Evolutionary conservation across 2,797 vertebrate species (phyloP), one percentile per base, ranked within the genome.

Genomic region (Helicolenus hilgendorfi): DNA sequence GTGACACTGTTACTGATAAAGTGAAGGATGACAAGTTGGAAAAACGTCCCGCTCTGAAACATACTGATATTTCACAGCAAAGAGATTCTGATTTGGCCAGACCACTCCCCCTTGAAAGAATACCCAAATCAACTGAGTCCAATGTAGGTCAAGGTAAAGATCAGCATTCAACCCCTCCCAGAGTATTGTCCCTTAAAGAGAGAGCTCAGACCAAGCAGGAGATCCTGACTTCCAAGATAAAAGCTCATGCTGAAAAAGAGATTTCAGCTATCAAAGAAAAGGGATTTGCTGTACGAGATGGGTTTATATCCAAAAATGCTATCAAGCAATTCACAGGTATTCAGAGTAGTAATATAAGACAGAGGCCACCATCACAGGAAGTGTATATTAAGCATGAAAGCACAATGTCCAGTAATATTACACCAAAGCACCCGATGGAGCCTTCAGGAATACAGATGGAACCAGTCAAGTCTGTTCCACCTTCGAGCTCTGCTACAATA

Each of bases 201-300:
- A 97, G 92, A 94, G 85, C 92, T 76, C 96, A 97, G 90, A 96
- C 94, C 53, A 98, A 97, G 88, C 97, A 98, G 71, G 97, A 98
- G 81, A 96, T 98, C 45, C 92, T 98, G 72, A 97, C 97, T 0
- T 98, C 97, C 6, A 98, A 96, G 92, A 95, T 98, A 75, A 98
- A 97, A 95, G 97, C 97, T 81, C 97, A 98, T 68, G 97, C 97
- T 49, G 97, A 98, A 88, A 98, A 98, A 81, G 97, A 98, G 87
- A 98, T 98, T 85, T 97, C 96, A 69, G 97, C 97, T 4, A 97
- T 98, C 56, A 98, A 97, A 94, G 97, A 97, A 92, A 97, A 97
- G 60, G 96, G 95, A 14, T 96, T 96, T 72, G 94, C 95, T 10
- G 84, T 93, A 81, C 91, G 84, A 88, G 96, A 97, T 71, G 92